A percentile compares a stretch with the other conserved stretches of the same genome.
These are phyloP conservation scores for Dipodomys merriami DNA, from an alignment of 2,113 vertebrate genomes.

Conservation along the genomic window DNA sequence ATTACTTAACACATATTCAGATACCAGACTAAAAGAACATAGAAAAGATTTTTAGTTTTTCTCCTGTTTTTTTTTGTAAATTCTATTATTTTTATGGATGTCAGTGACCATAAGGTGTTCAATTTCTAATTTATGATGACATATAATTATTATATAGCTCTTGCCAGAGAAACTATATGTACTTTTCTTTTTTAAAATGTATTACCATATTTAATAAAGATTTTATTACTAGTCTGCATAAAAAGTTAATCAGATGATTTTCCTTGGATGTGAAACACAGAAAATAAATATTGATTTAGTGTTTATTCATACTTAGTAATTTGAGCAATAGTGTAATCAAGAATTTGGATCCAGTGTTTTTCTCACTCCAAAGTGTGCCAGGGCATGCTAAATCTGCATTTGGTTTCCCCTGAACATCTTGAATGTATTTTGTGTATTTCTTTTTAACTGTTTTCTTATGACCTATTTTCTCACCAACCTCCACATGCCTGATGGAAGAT, in stretches of 20 bases:
- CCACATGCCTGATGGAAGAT: conserved; percentile 70
- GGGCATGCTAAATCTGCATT: conserved; percentile 60
- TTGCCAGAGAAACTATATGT: neutral
- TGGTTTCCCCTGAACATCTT: conserved; percentile 74
- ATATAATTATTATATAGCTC: neutral
- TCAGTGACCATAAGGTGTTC: neutral
- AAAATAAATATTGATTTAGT: conserved; percentile 3
- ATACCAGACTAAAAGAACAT: neutral
- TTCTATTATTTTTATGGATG: neutral
- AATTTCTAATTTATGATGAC: neutral
- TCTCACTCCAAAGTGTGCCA: conserved; percentile 49
- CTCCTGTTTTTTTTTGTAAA: neutral
- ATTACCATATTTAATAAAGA: neutral
- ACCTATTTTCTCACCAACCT: conserved; percentile 78
- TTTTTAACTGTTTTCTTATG: conserved; percentile 71
- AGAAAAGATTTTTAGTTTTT: neutral
- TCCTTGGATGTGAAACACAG: neutral
- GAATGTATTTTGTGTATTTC: conserved; percentile 70
- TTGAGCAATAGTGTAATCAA: conserved; percentile 53
- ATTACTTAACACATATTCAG: neutral
- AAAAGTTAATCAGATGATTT: neutral
- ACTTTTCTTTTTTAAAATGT: conserved; percentile 28
- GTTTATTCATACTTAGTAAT: conserved; percentile 40
- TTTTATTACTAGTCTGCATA: neutral
- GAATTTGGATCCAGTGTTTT: conserved; percentile 34